Base-by-base conservation (phyloP, 2,888 invertebrate species). In the Netelia virgata region DNA sequence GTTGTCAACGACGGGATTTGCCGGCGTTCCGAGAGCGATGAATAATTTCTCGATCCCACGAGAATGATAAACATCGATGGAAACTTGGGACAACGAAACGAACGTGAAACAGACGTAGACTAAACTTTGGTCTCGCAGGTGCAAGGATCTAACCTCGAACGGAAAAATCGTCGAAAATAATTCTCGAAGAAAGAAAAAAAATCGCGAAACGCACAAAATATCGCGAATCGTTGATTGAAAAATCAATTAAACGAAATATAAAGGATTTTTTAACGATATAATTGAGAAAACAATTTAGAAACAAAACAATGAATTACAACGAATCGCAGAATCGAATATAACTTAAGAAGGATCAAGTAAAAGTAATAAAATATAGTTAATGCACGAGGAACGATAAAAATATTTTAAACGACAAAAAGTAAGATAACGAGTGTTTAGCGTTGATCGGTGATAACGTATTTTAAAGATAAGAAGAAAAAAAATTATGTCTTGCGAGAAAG, bases 401-500 rank as follows among this genome's bases (percentile, higher is more conserved):
- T 9, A 36, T n/a, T 36, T 9, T 11, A n/a, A 28, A 61, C 28
- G 14, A 74, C 20, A 53, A 36, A 57, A 73, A 11, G n/a, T 6
- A 73, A 69, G 53, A 23, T 8, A 57, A 53, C 53, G 36, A 72
- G 11, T 41, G 16, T 68, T 53, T n/a, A n/a, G n/a, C n/a, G n/a
- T 18, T 36, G 59, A 64, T 36, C 64, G 16, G 23, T 41, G 18
- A 20, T 23, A 82, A 66, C 47, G 55, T 83, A 70, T 59, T 47
- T 61, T 63, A n/a, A 28, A 53, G 9, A 43, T 61, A 50, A 11
- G n/a, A n/a, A n/a, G 5, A 43, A 72, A 55, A 61, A 61, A 59
- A 53, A 89, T 76, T 75, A 91, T 90, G 91, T 90, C 91, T 83
- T 91, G 90, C 75, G 91, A 91, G 66, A 91, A 91, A 82, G 91